These are phyloP conservation scores for Clepsis dumicolana DNA, from an alignment of 2,888 invertebrate species.

Conservation along the genomic window DNA sequence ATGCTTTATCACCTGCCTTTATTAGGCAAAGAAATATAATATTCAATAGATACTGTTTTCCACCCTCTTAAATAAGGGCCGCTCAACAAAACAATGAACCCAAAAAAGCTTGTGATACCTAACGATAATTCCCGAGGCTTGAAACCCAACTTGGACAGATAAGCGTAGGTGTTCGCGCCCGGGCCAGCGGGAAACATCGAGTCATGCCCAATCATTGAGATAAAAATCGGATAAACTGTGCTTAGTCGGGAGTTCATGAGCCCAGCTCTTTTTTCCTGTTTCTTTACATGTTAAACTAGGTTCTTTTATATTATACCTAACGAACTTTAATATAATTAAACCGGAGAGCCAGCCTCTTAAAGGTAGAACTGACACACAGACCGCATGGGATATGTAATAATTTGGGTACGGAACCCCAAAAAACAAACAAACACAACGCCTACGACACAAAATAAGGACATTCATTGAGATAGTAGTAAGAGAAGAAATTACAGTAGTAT, in stretches of 20 bases:
- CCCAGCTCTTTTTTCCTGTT: neutral
- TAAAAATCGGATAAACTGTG: constrained; percentile 31
- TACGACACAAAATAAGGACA: neutral
- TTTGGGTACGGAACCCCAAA: too few relatives aligned
- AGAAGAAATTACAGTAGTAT: neutral
- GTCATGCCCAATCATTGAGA: constrained; percentile 37
- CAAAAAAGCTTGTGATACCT: constrained; percentile 1
- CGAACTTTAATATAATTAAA: neutral
- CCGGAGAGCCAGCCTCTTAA: neutral
- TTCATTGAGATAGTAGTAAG: neutral
- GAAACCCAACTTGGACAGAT: constrained; percentile 2
- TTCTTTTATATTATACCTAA: neutral
- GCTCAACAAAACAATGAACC: neutral
- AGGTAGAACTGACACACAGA: neutral
- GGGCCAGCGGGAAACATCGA: constrained; percentile 4
- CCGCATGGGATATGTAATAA: too few relatives aligned
- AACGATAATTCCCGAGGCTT: constrained; percentile 1
- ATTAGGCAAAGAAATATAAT: neutral
- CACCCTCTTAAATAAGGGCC: neutral
- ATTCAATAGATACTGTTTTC: neutral
- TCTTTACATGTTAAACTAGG: neutral
- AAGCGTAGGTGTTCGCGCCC: constrained; percentile 11
- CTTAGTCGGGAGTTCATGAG: constrained; percentile 8
- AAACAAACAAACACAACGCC: neutral
- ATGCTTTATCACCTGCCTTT: neutral